phyloP scores from a whole-genome alignment of 2,797 vertebrate species.

The Eutrigla gurnardus region DNA sequence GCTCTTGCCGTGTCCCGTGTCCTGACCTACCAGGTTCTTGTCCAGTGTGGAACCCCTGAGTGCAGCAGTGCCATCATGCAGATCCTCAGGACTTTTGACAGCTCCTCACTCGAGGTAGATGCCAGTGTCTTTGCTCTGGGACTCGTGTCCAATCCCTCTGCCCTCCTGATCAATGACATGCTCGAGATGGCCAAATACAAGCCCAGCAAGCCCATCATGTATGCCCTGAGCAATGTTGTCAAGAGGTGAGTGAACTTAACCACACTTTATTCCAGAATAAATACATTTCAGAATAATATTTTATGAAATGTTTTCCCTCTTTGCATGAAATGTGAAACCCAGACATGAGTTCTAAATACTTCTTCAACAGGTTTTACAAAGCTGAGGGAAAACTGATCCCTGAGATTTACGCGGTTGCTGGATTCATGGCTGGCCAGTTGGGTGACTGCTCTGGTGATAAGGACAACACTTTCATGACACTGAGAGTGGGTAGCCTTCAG shows the following conservation, averaged over 20 bases:
- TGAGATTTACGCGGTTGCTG: conserved; percentile 86
- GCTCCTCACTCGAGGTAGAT: conserved; percentile 84
- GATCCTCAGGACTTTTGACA: conserved; percentile 85
- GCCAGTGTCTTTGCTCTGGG: conserved; percentile 88
- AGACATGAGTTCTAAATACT: neutral
- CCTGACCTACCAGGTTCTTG: conserved; percentile 90
- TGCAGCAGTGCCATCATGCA: conserved; percentile 91
- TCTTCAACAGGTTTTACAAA: conserved; percentile 82
- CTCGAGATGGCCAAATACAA: conserved; percentile 90
- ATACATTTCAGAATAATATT: neutral
- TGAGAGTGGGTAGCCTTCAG: conserved; percentile 86
- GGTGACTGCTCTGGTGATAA: conserved; percentile 87
- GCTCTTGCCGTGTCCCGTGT: conserved; percentile 83
- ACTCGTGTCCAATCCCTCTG: conserved; percentile 88
- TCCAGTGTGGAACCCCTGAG: conserved; percentile 93
- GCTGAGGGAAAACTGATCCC: conserved; percentile 77
- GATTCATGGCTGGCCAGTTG: conserved; percentile 87
- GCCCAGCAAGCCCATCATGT: conserved; percentile 90
- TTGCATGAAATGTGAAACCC: neutral
- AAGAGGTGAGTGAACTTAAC: conserved; percentile 84
- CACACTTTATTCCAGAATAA: neutral
- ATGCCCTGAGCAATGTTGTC: conserved; percentile 91
- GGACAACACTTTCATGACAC: conserved; percentile 88
- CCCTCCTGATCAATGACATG: conserved; percentile 87
- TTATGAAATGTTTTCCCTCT: neutral